Percentiles rank a stretch among this genome's conserved stretches.
Evolutionary conservation across 1,140 invertebrate species (phyloP).

Genomic region (Tetraneura akinire): DNA sequence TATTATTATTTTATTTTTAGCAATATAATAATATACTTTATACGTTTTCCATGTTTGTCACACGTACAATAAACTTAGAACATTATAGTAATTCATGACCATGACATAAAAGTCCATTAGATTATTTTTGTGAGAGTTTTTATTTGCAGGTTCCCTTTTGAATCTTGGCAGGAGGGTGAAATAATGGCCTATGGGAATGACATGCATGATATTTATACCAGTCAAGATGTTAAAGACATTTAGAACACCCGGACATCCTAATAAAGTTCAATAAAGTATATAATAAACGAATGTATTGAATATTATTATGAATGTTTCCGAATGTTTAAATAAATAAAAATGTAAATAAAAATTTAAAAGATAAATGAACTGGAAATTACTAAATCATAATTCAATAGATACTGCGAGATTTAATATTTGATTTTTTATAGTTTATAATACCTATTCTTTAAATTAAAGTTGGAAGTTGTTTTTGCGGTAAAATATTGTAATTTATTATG

Average conservation of each 20-base stretch:
- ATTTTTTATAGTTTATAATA: too few relatives aligned
- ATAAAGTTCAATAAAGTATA: slow-evolving; percentile 30
- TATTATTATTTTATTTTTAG: neutral
- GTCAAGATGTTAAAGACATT: slow-evolving; percentile 33
- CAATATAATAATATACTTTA: neutral
- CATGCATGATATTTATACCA: slow-evolving; percentile 15
- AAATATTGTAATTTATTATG: too few relatives aligned
- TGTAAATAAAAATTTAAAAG: slow-evolving; percentile 10
- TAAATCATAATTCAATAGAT: neutral
- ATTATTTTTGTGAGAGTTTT: slow-evolving; percentile 1
- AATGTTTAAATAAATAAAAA: neutral
- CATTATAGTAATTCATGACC: slow-evolving; percentile 1
- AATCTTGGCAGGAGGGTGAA: neutral
- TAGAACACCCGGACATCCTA: slow-evolving; percentile 16
- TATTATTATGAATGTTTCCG: slow-evolving; percentile 1
- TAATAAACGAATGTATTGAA: slow-evolving; percentile 13
- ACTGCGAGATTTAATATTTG: too few relatives aligned
- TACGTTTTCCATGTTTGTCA: slow-evolving; percentile 25
- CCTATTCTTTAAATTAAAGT: too few relatives aligned
- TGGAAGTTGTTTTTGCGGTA: too few relatives aligned
- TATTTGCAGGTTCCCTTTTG: slow-evolving; percentile 17
- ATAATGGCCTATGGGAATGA: slow-evolving; percentile 21
- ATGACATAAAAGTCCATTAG: slow-evolving; percentile 5
- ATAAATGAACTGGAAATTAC: neutral
- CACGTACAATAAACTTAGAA: slow-evolving; percentile 24